phyloP scores from a whole-genome alignment of 2,797 vertebrate genomes.

The Epinephelus malabaricus region DNA sequence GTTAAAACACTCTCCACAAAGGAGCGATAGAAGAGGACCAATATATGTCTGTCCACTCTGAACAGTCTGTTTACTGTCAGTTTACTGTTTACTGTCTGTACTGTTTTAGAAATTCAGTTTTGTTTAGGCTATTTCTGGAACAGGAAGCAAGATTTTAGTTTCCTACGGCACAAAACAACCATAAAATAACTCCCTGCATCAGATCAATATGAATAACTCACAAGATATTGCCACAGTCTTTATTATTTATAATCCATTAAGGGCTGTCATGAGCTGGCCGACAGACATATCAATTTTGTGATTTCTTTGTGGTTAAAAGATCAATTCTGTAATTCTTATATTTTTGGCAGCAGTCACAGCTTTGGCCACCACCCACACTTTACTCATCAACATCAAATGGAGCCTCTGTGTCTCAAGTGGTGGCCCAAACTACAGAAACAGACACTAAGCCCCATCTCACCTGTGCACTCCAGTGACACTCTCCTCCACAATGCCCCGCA shows the following conservation, averaged over 20 bases:
- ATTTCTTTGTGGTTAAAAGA: slow-evolving; percentile 3
- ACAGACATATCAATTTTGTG: neutral
- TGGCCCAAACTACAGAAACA: neutral
- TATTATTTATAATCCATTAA: slow-evolving; percentile 8
- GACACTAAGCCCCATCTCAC: slow-evolving; percentile 72
- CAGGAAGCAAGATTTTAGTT: neutral
- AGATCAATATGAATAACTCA: slow-evolving; percentile 18
- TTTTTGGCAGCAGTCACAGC: neutral
- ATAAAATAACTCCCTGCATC: neutral
- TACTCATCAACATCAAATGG: neutral
- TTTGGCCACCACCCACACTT: slow-evolving; percentile 6
- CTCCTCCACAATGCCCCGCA: slow-evolving; percentile 97
- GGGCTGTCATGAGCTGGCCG: neutral
- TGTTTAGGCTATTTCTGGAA: neutral
- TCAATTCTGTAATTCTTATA: neutral
- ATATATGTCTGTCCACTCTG: too few relatives aligned
- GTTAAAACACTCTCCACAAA: too few relatives aligned
- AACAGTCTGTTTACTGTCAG: too few relatives aligned
- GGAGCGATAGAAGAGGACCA: too few relatives aligned
- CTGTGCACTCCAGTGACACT: slow-evolving; percentile 99
- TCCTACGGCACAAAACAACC: neutral
- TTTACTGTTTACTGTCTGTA: too few relatives aligned
- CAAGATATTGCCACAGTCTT: neutral
- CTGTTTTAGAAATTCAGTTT: neutral
- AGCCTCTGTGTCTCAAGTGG: neutral